phyloP scores from a whole-genome alignment of 2,113 vertebrate genomes.

The Anser brachyrhynchus region DNA sequence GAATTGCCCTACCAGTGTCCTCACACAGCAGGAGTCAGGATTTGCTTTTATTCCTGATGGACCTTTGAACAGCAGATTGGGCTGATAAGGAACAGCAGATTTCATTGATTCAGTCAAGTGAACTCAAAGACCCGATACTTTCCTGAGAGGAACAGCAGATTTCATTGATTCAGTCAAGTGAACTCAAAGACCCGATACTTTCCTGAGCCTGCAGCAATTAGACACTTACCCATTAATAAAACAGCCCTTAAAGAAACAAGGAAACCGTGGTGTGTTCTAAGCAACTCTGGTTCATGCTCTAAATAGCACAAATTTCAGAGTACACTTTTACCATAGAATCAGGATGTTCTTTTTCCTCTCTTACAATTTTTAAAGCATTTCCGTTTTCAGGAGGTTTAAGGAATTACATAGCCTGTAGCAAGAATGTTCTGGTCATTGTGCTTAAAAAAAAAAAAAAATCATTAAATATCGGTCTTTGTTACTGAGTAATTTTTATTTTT shows the following conservation, averaged over 20 bases:
- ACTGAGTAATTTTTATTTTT: neutral
- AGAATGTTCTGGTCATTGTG: neutral
- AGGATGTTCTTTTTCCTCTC: neutral
- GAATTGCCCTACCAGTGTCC: neutral
- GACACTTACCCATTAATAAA: neutral
- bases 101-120: neutral
- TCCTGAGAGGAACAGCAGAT: neutral
- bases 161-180: neutral
- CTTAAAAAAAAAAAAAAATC: neutral
- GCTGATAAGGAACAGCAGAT: neutral
- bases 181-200: neutral
- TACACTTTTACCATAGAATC: neutral
- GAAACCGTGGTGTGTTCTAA: neutral
- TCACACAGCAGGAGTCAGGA: neutral
- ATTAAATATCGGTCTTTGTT: neutral
- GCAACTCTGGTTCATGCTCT: neutral
- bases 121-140: neutral
- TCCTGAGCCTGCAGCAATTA: neutral
- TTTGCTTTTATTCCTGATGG: neutral
- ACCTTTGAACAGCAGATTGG: neutral
- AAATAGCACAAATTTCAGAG: neutral
- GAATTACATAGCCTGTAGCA: neutral
- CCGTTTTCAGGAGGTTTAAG: neutral
- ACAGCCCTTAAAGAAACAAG: neutral
- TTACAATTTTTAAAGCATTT: neutral